A percentile compares a stretch with the other conserved stretches of the same genome.
phyloP scores from a whole-genome alignment of 2,113 vertebrate species.

The Seriola aureovittata region DNA sequence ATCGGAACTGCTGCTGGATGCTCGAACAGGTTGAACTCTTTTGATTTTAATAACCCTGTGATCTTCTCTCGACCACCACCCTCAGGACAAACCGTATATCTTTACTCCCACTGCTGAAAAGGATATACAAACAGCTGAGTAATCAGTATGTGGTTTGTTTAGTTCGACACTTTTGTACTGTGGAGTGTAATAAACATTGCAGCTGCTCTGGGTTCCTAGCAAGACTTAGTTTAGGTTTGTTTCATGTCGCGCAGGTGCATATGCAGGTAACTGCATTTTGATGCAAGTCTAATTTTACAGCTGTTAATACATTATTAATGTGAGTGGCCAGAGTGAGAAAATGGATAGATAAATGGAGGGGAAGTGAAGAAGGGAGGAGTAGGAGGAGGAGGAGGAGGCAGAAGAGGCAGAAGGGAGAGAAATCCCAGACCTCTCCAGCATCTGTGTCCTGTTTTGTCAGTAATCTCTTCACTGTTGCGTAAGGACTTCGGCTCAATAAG shows the following conservation, averaged over 20 bases:
- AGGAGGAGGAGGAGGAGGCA: slow-evolving; percentile 7
- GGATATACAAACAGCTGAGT: neutral
- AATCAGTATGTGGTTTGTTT: neutral
- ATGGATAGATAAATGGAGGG: slow-evolving; percentile 35
- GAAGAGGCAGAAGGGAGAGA: slow-evolving; percentile 13
- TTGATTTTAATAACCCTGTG: neutral
- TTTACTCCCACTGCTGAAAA: neutral
- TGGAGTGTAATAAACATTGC: neutral
- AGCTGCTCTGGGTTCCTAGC: neutral
- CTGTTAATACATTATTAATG: slow-evolving; percentile 56
- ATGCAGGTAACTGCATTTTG: slow-evolving; percentile 21
- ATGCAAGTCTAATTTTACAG: slow-evolving; percentile 40
- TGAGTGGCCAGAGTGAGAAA: slow-evolving; percentile 34
- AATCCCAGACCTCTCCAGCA: slow-evolving; percentile 62
- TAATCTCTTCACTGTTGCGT: slow-evolving; percentile 78
- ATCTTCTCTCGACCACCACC: neutral
- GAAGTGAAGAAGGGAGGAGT: slow-evolving; percentile 33
- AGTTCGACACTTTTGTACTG: neutral
- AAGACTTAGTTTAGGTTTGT: neutral
- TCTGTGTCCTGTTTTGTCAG: slow-evolving; percentile 77
- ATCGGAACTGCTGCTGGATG: neutral
- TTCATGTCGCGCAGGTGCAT: slow-evolving; percentile 17
- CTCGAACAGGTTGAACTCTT: neutral
- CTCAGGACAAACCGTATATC: neutral
- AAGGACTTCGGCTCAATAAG: slow-evolving; percentile 63